phyloP scores from a whole-genome alignment of 2,888 invertebrate genomes.

The Fragum whitleyi region DNA sequence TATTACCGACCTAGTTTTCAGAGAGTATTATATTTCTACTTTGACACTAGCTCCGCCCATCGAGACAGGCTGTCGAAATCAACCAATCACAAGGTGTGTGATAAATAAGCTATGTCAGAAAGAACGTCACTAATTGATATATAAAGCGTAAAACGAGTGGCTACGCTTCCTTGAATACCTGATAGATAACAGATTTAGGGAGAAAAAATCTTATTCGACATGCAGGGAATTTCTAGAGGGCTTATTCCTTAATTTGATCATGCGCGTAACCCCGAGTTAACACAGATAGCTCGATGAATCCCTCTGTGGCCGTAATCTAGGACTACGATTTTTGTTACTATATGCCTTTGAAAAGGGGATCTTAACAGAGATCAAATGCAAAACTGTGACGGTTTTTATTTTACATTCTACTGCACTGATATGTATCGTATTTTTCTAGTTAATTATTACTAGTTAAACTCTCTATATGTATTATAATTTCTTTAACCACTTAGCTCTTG shows the following conservation, averaged over 20 bases:
- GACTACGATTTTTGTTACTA: too few species aligned
- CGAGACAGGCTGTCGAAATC: conserved; percentile 41
- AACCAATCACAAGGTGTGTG: conserved; percentile 44
- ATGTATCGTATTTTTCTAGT: too few species aligned
- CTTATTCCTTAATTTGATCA: conserved; percentile 4
- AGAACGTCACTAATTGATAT: conserved; percentile 60
- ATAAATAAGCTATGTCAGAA: conserved; percentile 54
- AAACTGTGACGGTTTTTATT: too few species aligned
- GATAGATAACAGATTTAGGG: conserved; percentile 47
- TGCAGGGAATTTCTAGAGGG: conserved; percentile 5
- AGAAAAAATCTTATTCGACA: conserved; percentile 19
- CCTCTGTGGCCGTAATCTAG: neutral
- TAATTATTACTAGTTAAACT: too few species aligned
- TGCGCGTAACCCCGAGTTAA: conserved; percentile 10
- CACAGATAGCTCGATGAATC: conserved; percentile 2
- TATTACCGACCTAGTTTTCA: conserved; percentile 56
- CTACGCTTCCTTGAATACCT: conserved; percentile 49
- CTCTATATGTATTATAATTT: too few species aligned
- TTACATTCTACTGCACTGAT: too few species aligned
- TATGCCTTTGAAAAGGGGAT: too few species aligned
- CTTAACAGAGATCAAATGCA: too few species aligned
- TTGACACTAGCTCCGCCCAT: conserved; percentile 59
- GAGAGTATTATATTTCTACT: conserved; percentile 34
- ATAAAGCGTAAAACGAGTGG: conserved; percentile 57
- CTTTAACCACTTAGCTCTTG: too few species aligned